phyloP scores from a whole-genome alignment of 2,888 invertebrate genomes.

The Tupiocoris notatus region DNA sequence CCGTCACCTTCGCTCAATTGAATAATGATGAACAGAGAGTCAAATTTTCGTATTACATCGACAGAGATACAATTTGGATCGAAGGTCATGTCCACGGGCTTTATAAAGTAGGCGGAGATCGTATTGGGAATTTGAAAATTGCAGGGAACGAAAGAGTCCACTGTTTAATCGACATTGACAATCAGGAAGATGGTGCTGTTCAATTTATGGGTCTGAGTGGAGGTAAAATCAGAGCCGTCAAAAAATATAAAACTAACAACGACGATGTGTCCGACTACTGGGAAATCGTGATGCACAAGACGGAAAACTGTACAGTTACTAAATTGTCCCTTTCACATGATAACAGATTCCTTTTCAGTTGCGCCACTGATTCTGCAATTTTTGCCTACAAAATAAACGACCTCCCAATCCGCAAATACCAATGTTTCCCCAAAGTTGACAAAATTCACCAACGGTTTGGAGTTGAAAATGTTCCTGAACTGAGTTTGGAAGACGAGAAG shows the following conservation, averaged over 20 bases:
- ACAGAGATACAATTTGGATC: constrained; percentile 3
- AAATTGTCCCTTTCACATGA: constrained; percentile 65
- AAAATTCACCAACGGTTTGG: neutral
- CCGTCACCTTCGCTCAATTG: neutral
- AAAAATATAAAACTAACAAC: constrained; percentile 55
- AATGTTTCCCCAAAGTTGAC: neutral
- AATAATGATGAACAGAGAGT: neutral
- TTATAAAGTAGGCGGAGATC: neutral
- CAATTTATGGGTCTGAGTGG: constrained; percentile 55
- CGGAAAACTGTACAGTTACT: constrained; percentile 65
- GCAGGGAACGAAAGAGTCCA: neutral
- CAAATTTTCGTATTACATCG: constrained; percentile 4
- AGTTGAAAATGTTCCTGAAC: neutral
- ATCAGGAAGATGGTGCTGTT: neutral
- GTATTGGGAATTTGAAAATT: constrained; percentile 2
- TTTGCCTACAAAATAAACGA: constrained; percentile 60
- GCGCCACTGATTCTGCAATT: constrained; percentile 74
- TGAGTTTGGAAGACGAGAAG: constrained; percentile 22
- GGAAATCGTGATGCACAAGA: constrained; percentile 73
- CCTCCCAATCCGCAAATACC: too few species aligned
- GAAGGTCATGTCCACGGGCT: constrained; percentile 9
- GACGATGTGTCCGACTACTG: constrained; percentile 59
- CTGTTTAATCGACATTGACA: neutral
- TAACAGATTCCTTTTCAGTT: constrained; percentile 59
- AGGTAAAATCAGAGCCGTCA: constrained; percentile 62